phyloP scores from a whole-genome alignment of 2,797 vertebrate species.

The Darevskia nairensis region DNA sequence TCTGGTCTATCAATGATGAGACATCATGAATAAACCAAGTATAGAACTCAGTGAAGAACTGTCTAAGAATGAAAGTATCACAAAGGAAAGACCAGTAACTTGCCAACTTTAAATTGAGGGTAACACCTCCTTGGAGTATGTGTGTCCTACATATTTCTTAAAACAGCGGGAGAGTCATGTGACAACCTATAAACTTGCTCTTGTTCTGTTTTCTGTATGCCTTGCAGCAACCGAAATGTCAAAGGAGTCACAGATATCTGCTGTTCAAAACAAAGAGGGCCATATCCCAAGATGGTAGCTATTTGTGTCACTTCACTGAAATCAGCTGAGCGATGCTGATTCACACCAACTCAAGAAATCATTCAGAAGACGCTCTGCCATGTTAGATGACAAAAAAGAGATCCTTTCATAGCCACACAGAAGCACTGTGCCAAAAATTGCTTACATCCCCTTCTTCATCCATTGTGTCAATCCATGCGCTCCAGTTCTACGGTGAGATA shows the following conservation, averaged over 20 bases:
- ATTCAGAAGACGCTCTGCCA: not conserved
- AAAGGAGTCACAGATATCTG: conserved; percentile 20
- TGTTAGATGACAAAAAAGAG: not conserved
- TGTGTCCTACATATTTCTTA: conserved; percentile 30
- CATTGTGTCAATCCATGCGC: not conserved
- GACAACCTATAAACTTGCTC: conserved; percentile 39
- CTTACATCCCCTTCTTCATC: no score
- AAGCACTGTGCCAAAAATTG: not conserved
- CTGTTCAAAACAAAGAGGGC: conserved; percentile 19
- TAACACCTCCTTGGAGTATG: conserved; percentile 30
- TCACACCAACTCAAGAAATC: conserved; percentile 5
- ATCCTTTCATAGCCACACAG: not conserved
- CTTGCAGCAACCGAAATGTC: conserved; percentile 36
- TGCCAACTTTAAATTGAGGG: conserved; percentile 23
- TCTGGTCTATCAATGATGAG: not conserved
- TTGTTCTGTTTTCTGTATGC: conserved; percentile 30
- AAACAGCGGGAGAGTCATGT: conserved; percentile 26
- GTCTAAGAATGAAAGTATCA: not conserved
- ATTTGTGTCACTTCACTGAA: conserved; percentile 15
- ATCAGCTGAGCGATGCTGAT: conserved; percentile 13
- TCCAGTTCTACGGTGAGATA: not conserved
- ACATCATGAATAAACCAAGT: conserved; percentile 27
- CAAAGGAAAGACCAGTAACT: conserved; percentile 2
- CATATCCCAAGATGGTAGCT: conserved; percentile 26
- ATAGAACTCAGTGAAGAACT: not conserved